Conservation (phyloP, 2,113 vertebrate species). For the Illadopsis cleaveri region DNA sequence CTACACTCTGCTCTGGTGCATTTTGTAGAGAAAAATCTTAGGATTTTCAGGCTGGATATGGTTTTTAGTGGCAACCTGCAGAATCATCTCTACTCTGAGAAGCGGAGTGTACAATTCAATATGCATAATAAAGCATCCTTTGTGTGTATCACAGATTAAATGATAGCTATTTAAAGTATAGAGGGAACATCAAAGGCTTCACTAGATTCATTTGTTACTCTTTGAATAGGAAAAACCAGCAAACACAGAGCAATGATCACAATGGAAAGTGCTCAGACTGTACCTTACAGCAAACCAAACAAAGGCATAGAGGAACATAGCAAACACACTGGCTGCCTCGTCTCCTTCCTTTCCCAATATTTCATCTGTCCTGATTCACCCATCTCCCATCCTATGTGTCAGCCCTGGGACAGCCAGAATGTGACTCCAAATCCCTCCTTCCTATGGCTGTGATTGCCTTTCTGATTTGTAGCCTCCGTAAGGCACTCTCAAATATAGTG, state of each 20-base stretch:
- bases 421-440: background rate
- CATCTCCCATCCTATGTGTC: accelerated
- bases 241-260: background rate
- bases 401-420: background rate
- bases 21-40: background rate
- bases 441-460: background rate
- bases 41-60: background rate
- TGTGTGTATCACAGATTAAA: background rate
- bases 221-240: background rate
- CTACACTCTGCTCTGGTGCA: background rate
- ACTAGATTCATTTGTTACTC: background rate
- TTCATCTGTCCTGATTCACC: background rate
- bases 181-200: background rate
- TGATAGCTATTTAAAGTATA: background rate
- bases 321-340: accelerated
- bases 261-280: background rate
- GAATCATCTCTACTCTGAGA: background rate
- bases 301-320: background rate
- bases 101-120: background rate
- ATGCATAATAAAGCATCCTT: background rate
- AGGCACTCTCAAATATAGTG: background rate
- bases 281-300: background rate
- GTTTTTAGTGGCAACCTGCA: background rate
- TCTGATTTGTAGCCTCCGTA: background rate
- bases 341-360: background rate